phyloP scores from a whole-genome alignment of 2,888 invertebrate species.

The Drosophila fungiperda region DNA sequence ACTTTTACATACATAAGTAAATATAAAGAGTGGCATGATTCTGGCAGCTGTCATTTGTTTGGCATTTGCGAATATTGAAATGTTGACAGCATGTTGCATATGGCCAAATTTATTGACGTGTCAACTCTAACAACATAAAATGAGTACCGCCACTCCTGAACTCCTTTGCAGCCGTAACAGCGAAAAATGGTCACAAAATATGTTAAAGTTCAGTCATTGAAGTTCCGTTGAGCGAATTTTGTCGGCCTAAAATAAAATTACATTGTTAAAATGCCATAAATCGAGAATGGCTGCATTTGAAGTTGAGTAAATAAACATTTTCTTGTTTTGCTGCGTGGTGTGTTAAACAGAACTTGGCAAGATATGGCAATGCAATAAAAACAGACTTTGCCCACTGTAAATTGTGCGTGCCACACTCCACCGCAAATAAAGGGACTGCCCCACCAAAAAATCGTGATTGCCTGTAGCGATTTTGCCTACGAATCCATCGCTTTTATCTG shows the following conservation, averaged over 20 bases:
- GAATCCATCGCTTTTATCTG: slow-evolving; percentile 54
- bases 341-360: slow-evolving; percentile 24
- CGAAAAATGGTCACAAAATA: neutral
- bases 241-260: slow-evolving; percentile 15
- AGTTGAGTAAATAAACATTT: slow-evolving; percentile 53
- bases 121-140: slow-evolving; percentile 8
- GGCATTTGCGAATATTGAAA: slow-evolving; percentile 46
- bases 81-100: slow-evolving; percentile 42
- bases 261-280: slow-evolving; percentile 19
- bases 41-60: slow-evolving; percentile 60
- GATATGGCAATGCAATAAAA: slow-evolving; percentile 35
- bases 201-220: slow-evolving; percentile 12
- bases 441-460: slow-evolving; percentile 65
- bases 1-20: slow-evolving; percentile 26
- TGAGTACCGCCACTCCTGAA: neutral
- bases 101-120: slow-evolving; percentile 20
- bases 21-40: slow-evolving; percentile 29
- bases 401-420: slow-evolving; percentile 4
- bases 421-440: slow-evolving; percentile 36
- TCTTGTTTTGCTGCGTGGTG: neutral
- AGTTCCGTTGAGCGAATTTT: slow-evolving; percentile 13
- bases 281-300: slow-evolving; percentile 52
- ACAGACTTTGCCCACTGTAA: slow-evolving; percentile 56
- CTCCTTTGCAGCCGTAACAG: accelerated
- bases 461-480: slow-evolving; percentile 48